A percentile compares a stretch with the other conserved stretches of the same genome.
Evolutionary conservation across 2,888 invertebrate species (phyloP).

Genomic region (Cancer borealis): DNA sequence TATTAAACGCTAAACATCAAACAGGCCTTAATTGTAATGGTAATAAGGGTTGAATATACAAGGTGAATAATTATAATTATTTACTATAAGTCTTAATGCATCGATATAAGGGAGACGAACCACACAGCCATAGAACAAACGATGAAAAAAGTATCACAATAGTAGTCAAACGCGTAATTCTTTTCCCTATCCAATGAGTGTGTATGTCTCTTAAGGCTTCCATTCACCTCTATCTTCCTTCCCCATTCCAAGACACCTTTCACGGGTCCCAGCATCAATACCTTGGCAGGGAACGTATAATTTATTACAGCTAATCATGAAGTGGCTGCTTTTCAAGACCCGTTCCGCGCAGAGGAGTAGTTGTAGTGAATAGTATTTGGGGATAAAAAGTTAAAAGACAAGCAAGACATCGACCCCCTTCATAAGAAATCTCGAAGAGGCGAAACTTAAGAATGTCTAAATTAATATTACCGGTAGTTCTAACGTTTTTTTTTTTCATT

Average conservation of each 20-base stretch:
- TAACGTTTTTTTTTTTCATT: background rate
- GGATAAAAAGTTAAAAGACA: background rate
- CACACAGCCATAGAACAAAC: background rate
- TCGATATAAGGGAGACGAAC: background rate
- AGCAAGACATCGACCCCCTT: background rate
- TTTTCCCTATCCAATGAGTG: background rate
- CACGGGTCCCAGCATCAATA: constrained; percentile 20
- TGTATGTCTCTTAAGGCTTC: background rate
- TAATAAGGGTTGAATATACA: too few relatives aligned
- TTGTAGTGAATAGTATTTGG: background rate
- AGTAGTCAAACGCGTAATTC: constrained; percentile 22
- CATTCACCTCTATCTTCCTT: background rate
- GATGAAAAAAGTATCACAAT: constrained; percentile 12
- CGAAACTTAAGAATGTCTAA: background rate
- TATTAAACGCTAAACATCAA: too few relatives aligned
- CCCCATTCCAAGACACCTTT: constrained; percentile 6
- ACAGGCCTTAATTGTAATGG: too few relatives aligned
- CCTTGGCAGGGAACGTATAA: constrained; percentile 3
- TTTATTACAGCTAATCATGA: constrained; percentile 45
- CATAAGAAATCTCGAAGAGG: background rate
- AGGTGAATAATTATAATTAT: background rate
- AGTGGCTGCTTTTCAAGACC: constrained; percentile 42
- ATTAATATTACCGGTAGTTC: background rate
- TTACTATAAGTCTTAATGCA: background rate
- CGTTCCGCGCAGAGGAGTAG: background rate